phyloP scores from a whole-genome alignment of 2,888 invertebrate genomes.

The Spodoptera exigua region DNA sequence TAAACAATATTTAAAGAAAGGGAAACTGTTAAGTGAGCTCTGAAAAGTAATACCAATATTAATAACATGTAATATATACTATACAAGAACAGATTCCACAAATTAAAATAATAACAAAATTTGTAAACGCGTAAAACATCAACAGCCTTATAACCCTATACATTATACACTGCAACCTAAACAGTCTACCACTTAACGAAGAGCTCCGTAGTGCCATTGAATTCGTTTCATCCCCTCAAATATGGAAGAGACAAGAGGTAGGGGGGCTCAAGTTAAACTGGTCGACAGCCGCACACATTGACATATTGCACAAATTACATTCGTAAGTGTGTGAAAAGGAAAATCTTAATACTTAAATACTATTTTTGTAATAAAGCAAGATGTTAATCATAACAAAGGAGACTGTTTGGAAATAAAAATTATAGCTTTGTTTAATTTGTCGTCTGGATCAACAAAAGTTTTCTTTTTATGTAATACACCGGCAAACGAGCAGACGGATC shows the following conservation, averaged over 20 bases:
- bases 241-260: constrained; percentile 36
- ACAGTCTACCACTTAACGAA: constrained; percentile 47
- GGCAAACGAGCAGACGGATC: too few species aligned
- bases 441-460: too few species aligned
- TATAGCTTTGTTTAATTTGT: constrained; percentile 7
- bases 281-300: constrained; percentile 54
- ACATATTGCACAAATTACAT: constrained; percentile 11
- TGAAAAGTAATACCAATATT: neutral
- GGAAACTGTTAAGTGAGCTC: too few species aligned
- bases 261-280: constrained; percentile 54
- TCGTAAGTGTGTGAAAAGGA: constrained; percentile 55
- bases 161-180: constrained; percentile 52
- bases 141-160: constrained; percentile 33
- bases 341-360: constrained; percentile 58
- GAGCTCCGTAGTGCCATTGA: constrained; percentile 48
- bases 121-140: constrained; percentile 30
- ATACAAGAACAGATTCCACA: constrained; percentile 1
- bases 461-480: too few species aligned
- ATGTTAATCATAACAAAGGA: constrained; percentile 56
- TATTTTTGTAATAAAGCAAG: constrained; percentile 60
- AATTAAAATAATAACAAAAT: neutral
- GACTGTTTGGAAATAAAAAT: constrained; percentile 21
- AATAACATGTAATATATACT: neutral
- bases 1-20: too few species aligned
- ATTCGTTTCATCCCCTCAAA: constrained; percentile 25